These are phyloP conservation scores for Chrysoperla carnea DNA, from an alignment of 1,140 invertebrate genomes.

Conservation along the genomic window DNA sequence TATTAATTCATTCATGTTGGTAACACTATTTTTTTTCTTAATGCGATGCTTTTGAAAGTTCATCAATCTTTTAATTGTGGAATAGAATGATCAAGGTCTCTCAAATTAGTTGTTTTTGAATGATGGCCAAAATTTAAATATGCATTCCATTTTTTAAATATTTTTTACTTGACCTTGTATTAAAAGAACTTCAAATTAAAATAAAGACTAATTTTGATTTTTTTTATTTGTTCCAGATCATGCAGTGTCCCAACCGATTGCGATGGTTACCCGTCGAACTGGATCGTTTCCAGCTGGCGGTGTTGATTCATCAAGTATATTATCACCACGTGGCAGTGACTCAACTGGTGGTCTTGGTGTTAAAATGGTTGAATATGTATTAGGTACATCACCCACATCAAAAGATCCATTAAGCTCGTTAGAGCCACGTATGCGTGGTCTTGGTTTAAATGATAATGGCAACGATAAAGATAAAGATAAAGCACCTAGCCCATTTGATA, in stretches of 20 bases:
- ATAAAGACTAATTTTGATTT: conserved; percentile 7
- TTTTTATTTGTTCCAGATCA: conserved; percentile 34
- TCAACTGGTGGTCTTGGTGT: conserved; percentile 72
- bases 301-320: conserved; percentile 30
- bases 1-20: too few species aligned
- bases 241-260: conserved; percentile 55
- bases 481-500: conserved; percentile 46
- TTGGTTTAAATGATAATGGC: conserved; percentile 39
- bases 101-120: too few species aligned
- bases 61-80: too few species aligned
- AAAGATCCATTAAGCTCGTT: conserved; percentile 37
- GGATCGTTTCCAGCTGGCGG: conserved; percentile 30
- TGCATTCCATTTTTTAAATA: not conserved
- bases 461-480: conserved; percentile 33
- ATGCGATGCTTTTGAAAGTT: too few species aligned
- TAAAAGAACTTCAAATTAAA: too few species aligned
- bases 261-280: conserved; percentile 45
- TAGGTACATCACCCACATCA: conserved; percentile 75
- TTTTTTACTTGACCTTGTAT: conserved; percentile 6
- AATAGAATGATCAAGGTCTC: too few species aligned
- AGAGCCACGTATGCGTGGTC: conserved; percentile 51
- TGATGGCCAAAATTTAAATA: too few species aligned
- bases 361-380: conserved; percentile 97
- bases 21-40: too few species aligned
- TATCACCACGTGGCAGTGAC: conserved; percentile 49